Evolutionary conservation across 35 echinoderm and acorn worm species (phyloP), one percentile per base, ranked within the genome.

Genomic region (Diadema setosum): DNA sequence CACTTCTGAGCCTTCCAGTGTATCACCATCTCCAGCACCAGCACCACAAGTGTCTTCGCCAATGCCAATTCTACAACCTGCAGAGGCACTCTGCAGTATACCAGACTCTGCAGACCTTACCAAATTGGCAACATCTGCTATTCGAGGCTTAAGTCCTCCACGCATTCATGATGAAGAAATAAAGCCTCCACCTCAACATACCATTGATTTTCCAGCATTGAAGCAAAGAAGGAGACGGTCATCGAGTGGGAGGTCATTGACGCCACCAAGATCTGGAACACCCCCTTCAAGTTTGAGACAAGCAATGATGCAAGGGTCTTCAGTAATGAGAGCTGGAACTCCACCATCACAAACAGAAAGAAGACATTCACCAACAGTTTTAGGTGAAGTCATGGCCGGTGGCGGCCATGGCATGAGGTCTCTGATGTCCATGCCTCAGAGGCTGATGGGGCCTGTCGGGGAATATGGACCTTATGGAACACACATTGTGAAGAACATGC

Each of bases 151-250:
- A 18, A 78, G 73, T 44, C 73, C 73, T 41, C 73, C 73, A 2
- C 73, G 73, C n/a, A 78, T 78, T 78, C 73, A 78, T 78, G 73
- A 78, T n/a, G 73, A 78, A 42, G 73, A 78, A 24, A 78, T 78
- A 21, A 39, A 78, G 21, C 73, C 73, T 41, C 73, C 73, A 12
- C 73, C 40, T n/a, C 73, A 78, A 44, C 73, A 78, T 5, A 41
- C 73, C 11, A 35, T 78, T 9, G 73, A 78, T 41, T 78, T 78
- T 39, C 73, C 73, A 25, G 40, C 40, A 41, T 17, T 78, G 73
- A 78, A 78, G n/a, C 73, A 78, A 36, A 34, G 73, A 6, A 78
- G 73, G 25, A 15, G 73, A 21, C 73, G 73, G 34, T 78, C 73
- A 16, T 78, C 73, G n/a, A 78, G 73, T 41, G 73, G 73, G 39